phyloP scores from a whole-genome alignment of 2,113 vertebrate species.

The Engraulis encrasicolus region DNA sequence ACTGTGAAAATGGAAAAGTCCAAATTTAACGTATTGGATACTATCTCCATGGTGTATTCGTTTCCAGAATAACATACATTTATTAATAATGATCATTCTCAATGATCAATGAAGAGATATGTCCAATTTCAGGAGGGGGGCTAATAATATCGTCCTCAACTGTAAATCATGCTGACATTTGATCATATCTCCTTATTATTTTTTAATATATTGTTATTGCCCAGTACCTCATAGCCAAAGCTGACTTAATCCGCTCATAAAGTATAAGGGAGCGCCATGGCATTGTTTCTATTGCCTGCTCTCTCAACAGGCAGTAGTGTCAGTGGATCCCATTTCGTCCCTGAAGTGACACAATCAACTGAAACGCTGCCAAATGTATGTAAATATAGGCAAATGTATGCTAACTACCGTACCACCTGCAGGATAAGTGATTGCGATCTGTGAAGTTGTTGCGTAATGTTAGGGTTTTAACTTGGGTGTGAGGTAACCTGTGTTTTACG shows the following conservation, averaged over 20 bases:
- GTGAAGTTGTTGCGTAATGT: conserved; percentile 21
- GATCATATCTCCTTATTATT: too few species aligned
- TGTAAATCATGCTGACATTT: background rate
- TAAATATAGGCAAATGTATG: conserved; percentile 49
- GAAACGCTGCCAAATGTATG: conserved; percentile 27
- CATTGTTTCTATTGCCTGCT: background rate
- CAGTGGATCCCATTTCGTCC: background rate
- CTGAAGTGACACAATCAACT: background rate
- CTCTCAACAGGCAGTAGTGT: background rate
- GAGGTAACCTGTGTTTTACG: background rate
- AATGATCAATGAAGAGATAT: too few species aligned
- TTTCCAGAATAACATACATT: too few species aligned
- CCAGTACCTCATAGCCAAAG: background rate
- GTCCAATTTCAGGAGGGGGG: too few species aligned
- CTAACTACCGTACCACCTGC: conserved; percentile 22
- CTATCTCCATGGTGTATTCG: too few species aligned
- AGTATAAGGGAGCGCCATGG: background rate
- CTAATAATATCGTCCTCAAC: too few species aligned
- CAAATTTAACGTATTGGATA: too few species aligned
- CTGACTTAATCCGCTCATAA: background rate
- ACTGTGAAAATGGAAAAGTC: too few species aligned
- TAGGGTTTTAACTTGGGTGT: conserved; percentile 16
- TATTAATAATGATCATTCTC: too few species aligned
- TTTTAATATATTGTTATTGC: too few species aligned
- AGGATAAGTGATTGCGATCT: conserved; percentile 40